Percentiles rank a stretch among this genome's conserved stretches.
phyloP scores from a whole-genome alignment of 2,888 invertebrate genomes.

The Palloptera scutellata region DNA sequence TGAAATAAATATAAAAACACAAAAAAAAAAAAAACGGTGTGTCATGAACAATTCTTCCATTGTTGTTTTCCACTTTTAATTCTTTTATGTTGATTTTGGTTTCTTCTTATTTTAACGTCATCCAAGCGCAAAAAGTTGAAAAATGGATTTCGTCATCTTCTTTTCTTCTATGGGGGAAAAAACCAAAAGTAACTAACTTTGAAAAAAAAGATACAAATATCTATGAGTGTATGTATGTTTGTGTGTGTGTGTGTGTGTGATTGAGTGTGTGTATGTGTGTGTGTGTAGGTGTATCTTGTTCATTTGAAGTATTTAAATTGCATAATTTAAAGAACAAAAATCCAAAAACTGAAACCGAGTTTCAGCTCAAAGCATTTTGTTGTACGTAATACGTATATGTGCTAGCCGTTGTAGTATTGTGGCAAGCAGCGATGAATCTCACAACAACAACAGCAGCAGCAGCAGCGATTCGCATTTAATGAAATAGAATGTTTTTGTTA shows the following conservation, averaged over 20 bases:
- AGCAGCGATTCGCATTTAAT: conserved; percentile 17
- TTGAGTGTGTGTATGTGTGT: neutral
- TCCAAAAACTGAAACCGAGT: conserved; percentile 11
- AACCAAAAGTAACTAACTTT: too few relatives aligned
- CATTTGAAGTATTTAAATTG: conserved; percentile 30
- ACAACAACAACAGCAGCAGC: conserved; percentile 7
- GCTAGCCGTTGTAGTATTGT: too few relatives aligned
- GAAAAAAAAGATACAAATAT: too few relatives aligned
- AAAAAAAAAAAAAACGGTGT: too few relatives aligned
- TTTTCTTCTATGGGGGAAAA: conserved; percentile 15
- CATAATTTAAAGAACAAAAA: conserved; percentile 28
- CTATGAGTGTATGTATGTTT: neutral
- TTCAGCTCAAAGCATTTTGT: conserved; percentile 23
- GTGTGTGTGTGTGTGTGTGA: neutral
- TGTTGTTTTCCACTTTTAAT: too few relatives aligned
- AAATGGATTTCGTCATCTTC: conserved; percentile 54
- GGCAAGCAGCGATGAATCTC: neutral
- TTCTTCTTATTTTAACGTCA: conserved; percentile 43
- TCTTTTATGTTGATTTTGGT: neutral
- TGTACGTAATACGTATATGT: too few relatives aligned
- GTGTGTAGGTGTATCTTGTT: neutral
- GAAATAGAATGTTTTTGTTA: conserved; percentile 23
- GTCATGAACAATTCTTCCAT: too few relatives aligned
- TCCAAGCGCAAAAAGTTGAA: conserved; percentile 58
- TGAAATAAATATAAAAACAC: too few relatives aligned